Evolutionary conservation across 2,113 vertebrate species (phyloP).

Genomic region (Dinomys branickii): DNA sequence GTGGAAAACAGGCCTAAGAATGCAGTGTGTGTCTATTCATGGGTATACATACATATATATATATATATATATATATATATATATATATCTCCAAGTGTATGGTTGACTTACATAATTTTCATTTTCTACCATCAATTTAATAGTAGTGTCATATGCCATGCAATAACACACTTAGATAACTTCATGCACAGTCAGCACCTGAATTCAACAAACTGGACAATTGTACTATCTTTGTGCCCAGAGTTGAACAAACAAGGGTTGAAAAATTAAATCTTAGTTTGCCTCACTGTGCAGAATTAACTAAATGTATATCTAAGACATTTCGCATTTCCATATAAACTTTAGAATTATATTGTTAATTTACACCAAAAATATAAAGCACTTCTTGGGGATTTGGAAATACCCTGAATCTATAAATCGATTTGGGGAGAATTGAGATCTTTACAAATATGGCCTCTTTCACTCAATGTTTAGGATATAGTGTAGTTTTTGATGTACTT

Average conservation of each 20-base stretch:
- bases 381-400: neutral
- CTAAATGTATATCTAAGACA: neutral
- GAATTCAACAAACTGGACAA: neutral
- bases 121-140: neutral
- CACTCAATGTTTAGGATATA: neutral
- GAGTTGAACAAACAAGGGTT: neutral
- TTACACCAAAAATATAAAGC: neutral
- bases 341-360: conserved; percentile 38
- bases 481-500: neutral
- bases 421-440: neutral
- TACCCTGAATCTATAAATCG: neutral
- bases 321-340: neutral
- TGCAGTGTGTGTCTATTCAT: neutral
- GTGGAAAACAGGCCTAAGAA: neutral
- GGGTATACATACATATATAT: neutral
- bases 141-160: neutral
- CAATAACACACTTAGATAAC: neutral
- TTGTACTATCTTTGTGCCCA: neutral
- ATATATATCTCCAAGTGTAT: neutral
- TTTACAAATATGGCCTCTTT: neutral
- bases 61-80: neutral
- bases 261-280: neutral
- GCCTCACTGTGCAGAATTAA: neutral
- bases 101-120: neutral
- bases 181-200: neutral